A percentile compares a stretch with the other conserved stretches of the same genome.
Evolutionary conservation across 2,113 vertebrate genomes (phyloP).

Genomic region (Gallinago undulata): DNA sequence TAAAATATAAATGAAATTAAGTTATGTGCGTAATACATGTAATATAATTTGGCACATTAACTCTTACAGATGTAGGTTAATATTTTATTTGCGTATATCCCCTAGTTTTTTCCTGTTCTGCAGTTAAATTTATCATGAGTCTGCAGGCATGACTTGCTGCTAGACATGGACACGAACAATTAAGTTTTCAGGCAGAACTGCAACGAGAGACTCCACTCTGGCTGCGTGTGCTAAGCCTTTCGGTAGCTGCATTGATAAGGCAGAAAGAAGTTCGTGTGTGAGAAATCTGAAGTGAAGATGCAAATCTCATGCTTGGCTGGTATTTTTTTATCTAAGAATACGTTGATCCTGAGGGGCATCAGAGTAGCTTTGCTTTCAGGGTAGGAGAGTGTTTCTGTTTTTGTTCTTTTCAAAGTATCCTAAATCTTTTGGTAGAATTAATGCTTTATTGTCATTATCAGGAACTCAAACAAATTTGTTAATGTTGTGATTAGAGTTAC

Average conservation of each 20-base stretch:
- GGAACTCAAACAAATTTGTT: neutral
- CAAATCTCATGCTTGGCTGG: slow-evolving; percentile 59
- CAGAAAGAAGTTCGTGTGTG: slow-evolving; percentile 20
- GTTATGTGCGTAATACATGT: slow-evolving; percentile 23
- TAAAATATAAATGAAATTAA: slow-evolving; percentile 61
- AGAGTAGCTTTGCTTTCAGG: neutral
- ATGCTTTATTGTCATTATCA: neutral
- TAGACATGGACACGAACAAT: slow-evolving; percentile 49
- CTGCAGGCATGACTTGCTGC: slow-evolving; percentile 65
- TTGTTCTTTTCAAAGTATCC: neutral
- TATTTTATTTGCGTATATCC: slow-evolving; percentile 67
- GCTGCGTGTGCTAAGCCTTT: slow-evolving; percentile 50
- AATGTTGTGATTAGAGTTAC: neutral
- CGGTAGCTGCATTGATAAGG: slow-evolving; percentile 64
- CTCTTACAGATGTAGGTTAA: slow-evolving; percentile 50
- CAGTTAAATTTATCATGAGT: slow-evolving; percentile 65
- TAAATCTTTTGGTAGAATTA: neutral
- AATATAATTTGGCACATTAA: slow-evolving; percentile 57
- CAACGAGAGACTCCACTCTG: slow-evolving; percentile 38
- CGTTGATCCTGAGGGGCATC: slow-evolving; percentile 45
- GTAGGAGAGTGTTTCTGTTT: neutral
- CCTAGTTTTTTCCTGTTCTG: slow-evolving; percentile 30
- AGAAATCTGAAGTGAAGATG: slow-evolving; percentile 69
- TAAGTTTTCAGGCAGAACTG: slow-evolving; percentile 60
- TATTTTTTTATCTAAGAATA: slow-evolving; percentile 64